phyloP scores from a whole-genome alignment of 2,797 vertebrate species.

The Numenius phaeopus region DNA sequence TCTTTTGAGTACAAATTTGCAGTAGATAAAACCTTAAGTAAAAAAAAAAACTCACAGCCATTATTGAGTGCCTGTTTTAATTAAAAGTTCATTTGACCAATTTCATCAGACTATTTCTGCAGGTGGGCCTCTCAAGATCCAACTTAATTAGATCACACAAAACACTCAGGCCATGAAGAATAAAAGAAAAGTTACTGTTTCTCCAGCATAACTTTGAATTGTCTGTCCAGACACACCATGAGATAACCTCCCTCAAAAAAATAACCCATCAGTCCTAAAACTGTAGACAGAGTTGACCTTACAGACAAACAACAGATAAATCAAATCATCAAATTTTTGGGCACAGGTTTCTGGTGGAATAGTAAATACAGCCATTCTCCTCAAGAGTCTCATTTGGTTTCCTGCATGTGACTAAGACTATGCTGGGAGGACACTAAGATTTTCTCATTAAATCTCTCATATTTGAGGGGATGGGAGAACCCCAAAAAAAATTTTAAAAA shows the following conservation, averaged over 20 bases:
- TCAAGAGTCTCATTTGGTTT: background rate
- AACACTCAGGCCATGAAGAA: background rate
- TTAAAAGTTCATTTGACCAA: background rate
- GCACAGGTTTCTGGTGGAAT: background rate
- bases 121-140: background rate
- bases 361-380: background rate
- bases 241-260: background rate
- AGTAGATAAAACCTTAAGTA: background rate
- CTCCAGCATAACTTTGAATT: background rate
- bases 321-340: background rate
- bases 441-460: background rate
- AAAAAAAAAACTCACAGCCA: background rate
- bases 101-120: background rate
- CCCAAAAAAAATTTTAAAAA: background rate
- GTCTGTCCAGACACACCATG: background rate
- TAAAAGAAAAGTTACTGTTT: background rate
- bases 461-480: background rate
- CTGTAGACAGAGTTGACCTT: background rate
- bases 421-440: background rate
- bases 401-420: background rate
- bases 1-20: background rate
- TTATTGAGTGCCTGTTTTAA: background rate
- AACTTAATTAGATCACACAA: background rate
- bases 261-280: background rate
- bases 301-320: background rate